These are phyloP conservation scores for Pollachius pollachius DNA, from an alignment of 2,113 vertebrate species.

Conservation along the genomic window DNA sequence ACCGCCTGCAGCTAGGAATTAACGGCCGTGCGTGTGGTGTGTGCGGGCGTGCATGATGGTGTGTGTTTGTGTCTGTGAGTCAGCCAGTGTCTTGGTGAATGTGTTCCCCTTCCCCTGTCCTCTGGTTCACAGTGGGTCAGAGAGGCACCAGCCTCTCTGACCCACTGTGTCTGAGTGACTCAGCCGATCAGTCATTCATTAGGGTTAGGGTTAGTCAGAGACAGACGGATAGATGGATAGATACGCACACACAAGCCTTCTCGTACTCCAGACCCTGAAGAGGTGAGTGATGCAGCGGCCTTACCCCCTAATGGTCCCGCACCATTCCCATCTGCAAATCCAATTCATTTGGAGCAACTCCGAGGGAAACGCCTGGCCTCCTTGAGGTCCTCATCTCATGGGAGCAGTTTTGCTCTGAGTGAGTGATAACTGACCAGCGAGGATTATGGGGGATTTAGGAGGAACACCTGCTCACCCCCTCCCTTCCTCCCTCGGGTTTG, in stretches of 20 bases:
- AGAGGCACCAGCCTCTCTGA: conserved; percentile 16
- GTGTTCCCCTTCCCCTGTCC: conserved; percentile 21
- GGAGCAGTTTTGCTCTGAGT: conserved; percentile 54
- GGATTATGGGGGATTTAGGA: conserved; percentile 43
- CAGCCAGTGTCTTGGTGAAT: conserved; percentile 13
- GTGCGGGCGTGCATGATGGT: no score
- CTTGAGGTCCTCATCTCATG: conserved; percentile 55
- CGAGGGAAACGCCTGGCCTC: conserved; percentile 29
- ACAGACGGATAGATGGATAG: conserved; percentile 7
- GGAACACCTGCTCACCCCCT: conserved; percentile 58
- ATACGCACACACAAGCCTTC: conserved; percentile 2
- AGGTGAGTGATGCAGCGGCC: conserved; percentile 38
- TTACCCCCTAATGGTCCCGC: conserved; percentile 37
- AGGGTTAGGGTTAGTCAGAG: background rate
- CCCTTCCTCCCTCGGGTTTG: no score
- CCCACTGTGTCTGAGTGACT: no score
- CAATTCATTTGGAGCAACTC: conserved; percentile 59
- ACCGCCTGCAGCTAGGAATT: no score
- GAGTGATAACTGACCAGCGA: conserved; percentile 42
- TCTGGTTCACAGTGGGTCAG: conserved; percentile 40
- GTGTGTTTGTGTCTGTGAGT: no score
- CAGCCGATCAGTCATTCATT: no score
- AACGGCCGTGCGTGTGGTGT: no score
- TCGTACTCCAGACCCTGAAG: background rate
- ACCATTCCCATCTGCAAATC: conserved; percentile 35